phyloP scores from a whole-genome alignment of 2,888 invertebrate species.

The Ommatoiulus sabulosus region DNA sequence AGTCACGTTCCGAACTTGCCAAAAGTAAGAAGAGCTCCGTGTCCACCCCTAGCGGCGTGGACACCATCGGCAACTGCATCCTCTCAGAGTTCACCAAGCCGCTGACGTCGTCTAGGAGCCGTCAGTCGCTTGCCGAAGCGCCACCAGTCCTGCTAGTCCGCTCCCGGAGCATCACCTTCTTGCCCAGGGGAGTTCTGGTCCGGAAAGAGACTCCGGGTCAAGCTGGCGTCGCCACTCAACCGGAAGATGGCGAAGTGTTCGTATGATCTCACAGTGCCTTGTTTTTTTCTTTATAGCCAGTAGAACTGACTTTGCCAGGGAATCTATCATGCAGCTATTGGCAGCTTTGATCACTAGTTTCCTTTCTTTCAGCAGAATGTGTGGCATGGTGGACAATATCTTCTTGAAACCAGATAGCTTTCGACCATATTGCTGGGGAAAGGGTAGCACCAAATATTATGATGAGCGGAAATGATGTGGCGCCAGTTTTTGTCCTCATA shows the following conservation, averaged over 20 bases:
- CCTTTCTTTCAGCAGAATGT: neutral
- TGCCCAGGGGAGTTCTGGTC: constrained; percentile 56
- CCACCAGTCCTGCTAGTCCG: constrained; percentile 49
- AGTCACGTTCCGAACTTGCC: constrained; percentile 22
- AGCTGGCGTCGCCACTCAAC: constrained; percentile 54
- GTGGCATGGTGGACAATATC: neutral
- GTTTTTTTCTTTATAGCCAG: neutral
- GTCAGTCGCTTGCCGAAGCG: neutral
- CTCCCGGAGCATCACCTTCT: constrained; percentile 55
- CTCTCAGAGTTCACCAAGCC: neutral
- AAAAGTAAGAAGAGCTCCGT: neutral
- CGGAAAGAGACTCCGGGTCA: constrained; percentile 49
- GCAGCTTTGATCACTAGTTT: neutral
- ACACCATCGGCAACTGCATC: neutral
- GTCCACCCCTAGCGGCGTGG: neutral
- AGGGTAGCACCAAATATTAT: neutral
- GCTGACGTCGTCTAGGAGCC: neutral
- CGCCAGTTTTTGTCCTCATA: neutral
- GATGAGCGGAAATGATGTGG: no score
- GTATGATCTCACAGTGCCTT: constrained; percentile 48
- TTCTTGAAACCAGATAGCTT: neutral
- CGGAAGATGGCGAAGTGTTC: constrained; percentile 55
- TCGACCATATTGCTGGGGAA: neutral
- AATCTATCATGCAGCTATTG: neutral
- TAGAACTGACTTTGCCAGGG: constrained; percentile 2